Evolutionary conservation across 2,113 vertebrate genomes (phyloP).

Genomic region (Mus spicilegus): DNA sequence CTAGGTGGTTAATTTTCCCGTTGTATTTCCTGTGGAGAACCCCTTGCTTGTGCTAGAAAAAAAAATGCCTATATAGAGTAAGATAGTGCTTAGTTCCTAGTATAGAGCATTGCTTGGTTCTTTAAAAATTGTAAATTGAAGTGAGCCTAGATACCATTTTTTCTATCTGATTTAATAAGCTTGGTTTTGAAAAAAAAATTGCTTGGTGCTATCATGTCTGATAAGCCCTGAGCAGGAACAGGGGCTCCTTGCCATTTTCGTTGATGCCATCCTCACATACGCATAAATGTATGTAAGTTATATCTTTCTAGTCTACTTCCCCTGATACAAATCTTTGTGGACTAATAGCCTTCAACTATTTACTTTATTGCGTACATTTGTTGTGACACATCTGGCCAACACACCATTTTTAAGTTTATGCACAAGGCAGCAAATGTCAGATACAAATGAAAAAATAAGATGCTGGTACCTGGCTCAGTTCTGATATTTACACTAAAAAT

Average conservation of each 20-base stretch:
- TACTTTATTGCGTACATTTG: slow-evolving; percentile 77
- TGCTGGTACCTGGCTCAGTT: slow-evolving; percentile 54
- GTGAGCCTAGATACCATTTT: slow-evolving; percentile 53
- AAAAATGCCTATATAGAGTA: slow-evolving; percentile 5
- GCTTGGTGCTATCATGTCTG: slow-evolving; percentile 56
- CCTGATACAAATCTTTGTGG: slow-evolving; percentile 39
- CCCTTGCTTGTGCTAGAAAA: background rate
- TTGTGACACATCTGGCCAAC: slow-evolving; percentile 72
- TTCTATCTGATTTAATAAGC: slow-evolving; percentile 74
- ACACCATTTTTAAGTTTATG: slow-evolving; percentile 78
- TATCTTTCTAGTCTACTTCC: slow-evolving; percentile 61
- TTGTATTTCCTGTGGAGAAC: background rate
- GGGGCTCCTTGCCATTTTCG: slow-evolving; percentile 41
- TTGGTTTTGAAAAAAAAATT: slow-evolving; percentile 43
- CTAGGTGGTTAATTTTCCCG: background rate
- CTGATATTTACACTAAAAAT: slow-evolving; percentile 80
- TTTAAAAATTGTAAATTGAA: slow-evolving; percentile 60
- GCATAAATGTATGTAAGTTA: slow-evolving; percentile 53
- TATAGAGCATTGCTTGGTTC: background rate
- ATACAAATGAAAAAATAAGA: slow-evolving; percentile 75
- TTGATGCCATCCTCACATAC: slow-evolving; percentile 63
- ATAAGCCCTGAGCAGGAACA: slow-evolving; percentile 64
- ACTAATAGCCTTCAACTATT: slow-evolving; percentile 74
- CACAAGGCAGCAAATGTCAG: slow-evolving; percentile 76
- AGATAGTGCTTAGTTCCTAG: background rate